These are phyloP conservation scores for Oncopodura yosiiana DNA, from an alignment of 1,140 invertebrate species.

Conservation along the genomic window DNA sequence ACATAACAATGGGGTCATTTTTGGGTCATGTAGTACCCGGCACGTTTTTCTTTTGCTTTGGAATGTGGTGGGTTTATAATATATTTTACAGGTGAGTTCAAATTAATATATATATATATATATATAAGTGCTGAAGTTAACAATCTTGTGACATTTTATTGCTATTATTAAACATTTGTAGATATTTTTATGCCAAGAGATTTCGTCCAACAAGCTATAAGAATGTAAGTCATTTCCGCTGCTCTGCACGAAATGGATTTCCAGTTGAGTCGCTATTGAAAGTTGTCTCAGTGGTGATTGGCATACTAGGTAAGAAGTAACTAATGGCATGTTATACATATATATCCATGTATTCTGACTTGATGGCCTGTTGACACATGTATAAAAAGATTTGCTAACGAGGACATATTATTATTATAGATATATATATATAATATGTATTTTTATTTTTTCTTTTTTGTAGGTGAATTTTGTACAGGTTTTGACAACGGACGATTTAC, in stretches of 20 bases:
- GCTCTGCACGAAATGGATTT: conserved; percentile 37
- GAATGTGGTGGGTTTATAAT: conserved; percentile 44
- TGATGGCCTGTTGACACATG: no score
- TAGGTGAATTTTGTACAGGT: conserved; percentile 41
- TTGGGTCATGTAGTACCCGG: conserved; percentile 45
- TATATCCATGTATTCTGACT: no score
- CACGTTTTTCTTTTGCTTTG: conserved; percentile 44
- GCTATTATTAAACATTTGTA: conserved; percentile 13
- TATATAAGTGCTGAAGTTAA: background rate
- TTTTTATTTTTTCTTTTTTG: background rate
- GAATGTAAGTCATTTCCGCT: conserved; percentile 39
- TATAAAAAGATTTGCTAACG: no score
- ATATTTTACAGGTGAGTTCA: conserved; percentile 37
- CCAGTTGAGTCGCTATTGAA: conserved; percentile 42
- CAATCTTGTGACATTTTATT: background rate
- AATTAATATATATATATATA: background rate
- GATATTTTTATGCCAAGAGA: conserved; percentile 38
- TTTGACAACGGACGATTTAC: conserved; percentile 41
- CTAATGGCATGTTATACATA: no score
- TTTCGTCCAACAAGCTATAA: conserved; percentile 36
- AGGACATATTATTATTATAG: no score
- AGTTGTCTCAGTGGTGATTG: conserved; percentile 39
- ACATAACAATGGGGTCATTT: conserved; percentile 44
- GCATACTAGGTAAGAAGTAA: conserved; percentile 38
- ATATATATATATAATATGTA: no score